These are phyloP conservation scores for Drosophila truncata DNA, from an alignment of 1,140 invertebrate genomes.

Conservation along the genomic window DNA sequence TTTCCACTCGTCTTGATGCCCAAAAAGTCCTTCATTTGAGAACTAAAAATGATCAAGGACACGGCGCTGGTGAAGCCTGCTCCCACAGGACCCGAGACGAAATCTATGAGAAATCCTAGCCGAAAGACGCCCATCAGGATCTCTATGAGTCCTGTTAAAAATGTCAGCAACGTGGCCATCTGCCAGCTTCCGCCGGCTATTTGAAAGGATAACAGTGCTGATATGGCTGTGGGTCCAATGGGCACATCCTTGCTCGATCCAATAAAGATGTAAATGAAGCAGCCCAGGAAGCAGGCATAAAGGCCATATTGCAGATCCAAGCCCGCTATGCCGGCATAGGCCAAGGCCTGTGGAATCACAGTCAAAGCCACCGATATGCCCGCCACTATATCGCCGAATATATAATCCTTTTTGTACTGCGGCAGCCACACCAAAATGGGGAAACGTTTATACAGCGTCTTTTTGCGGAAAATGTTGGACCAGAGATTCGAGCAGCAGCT, in stretches of 20 bases:
- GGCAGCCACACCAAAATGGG: conserved; percentile 92
- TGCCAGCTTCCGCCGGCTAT: conserved; percentile 89
- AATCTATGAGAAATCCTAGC: conserved; percentile 96
- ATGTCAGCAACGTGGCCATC: conserved; percentile 93
- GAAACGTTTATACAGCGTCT: conserved; percentile 89
- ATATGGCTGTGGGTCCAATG: conserved; percentile 94
- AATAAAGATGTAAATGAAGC: conserved; percentile 95
- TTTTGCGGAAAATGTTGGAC: conserved; percentile 86
- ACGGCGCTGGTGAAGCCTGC: conserved; percentile 97
- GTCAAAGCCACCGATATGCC: conserved; percentile 95
- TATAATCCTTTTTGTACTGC: conserved; percentile 88
- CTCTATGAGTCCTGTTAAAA: conserved; percentile 93
- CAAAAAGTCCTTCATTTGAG: conserved; percentile 95
- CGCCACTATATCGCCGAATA: conserved; percentile 91
- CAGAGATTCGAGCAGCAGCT: conserved; percentile 69
- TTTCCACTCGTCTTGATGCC: conserved; percentile 91
- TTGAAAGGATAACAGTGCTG: conserved; percentile 93
- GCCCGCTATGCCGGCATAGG: conserved; percentile 94
- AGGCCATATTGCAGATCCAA: conserved; percentile 93
- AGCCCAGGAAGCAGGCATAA: conserved; percentile 96
- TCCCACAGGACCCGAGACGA: conserved; percentile 96
- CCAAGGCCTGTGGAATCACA: conserved; percentile 92
- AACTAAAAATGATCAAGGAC: conserved; percentile 95
- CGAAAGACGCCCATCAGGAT: conserved; percentile 95
- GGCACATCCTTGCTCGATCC: conserved; percentile 97